Conservation (phyloP, 2,888 invertebrate species). For the Alcis repandata region DNA sequence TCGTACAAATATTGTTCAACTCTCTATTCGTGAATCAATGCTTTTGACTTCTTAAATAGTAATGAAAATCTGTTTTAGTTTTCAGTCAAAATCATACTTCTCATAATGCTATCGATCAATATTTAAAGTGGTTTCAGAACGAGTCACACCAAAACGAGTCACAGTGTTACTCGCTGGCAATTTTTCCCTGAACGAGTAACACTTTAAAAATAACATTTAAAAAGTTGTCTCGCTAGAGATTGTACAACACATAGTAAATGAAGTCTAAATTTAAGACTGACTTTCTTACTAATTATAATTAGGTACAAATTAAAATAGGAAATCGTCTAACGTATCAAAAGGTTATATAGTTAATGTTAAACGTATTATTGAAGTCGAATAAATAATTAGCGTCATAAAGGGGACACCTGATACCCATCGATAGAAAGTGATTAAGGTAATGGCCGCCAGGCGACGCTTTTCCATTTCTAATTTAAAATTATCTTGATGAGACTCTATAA, state of each 20-base stretch:
- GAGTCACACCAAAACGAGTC: no score
- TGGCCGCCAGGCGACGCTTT: constrained; percentile 9
- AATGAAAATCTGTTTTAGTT: no score
- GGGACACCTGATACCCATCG: constrained; percentile 18
- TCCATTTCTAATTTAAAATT: constrained; percentile 20
- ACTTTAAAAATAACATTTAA: no score
- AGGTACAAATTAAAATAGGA: no score
- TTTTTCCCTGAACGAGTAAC: no score
- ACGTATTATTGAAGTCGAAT: constrained; percentile 24
- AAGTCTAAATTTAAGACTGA: not conserved
- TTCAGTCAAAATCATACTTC: no score
- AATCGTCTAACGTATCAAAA: not conserved
- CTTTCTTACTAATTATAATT: not conserved
- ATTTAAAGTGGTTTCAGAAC: no score
- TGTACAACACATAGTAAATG: no score
- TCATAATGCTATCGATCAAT: no score
- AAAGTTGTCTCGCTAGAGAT: no score
- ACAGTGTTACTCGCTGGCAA: no score
- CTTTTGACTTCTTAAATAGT: not conserved
- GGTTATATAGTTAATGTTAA: not conserved
- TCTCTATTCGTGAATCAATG: constrained; percentile 15
- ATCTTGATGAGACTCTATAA: constrained; percentile 5
- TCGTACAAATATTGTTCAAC: constrained; percentile 43
- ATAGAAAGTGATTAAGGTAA: constrained; percentile 26
- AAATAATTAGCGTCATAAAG: constrained; percentile 20